These are phyloP conservation scores for Apteryx owenii DNA, from an alignment of 2,113 vertebrate species.

Conservation along the genomic window DNA sequence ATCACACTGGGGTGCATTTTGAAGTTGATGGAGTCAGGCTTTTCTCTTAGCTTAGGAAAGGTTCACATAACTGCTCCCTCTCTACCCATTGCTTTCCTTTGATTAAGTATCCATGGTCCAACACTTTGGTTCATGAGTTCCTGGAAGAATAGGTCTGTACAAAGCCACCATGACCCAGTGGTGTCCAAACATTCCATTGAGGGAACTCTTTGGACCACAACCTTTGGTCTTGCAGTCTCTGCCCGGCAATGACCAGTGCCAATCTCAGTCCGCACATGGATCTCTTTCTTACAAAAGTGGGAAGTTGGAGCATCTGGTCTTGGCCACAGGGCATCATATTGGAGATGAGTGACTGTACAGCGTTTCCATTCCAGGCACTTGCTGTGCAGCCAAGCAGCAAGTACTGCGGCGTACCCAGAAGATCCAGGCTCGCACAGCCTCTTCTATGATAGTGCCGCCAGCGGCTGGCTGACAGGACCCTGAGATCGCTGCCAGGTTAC, in stretches of 20 bases:
- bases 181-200: neutral
- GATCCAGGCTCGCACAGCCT: neutral
- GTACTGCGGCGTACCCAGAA: neutral
- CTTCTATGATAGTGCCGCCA: neutral
- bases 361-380: neutral
- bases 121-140: accelerated
- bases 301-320: neutral
- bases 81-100: neutral
- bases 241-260: neutral
- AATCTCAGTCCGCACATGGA: accelerated
- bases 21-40: neutral
- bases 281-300: neutral
- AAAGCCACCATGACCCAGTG: accelerated
- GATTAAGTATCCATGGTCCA: accelerated
- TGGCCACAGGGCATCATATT: accelerated
- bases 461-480: neutral
- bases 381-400: neutral
- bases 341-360: neutral
- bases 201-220: neutral
- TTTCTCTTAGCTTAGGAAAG: neutral
- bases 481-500: neutral
- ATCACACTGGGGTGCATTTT: neutral
- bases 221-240: neutral
- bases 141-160: neutral
- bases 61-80: neutral